These are phyloP conservation scores for Lithophane socia DNA, from an alignment of 2,888 invertebrate genomes.

Conservation along the genomic window DNA sequence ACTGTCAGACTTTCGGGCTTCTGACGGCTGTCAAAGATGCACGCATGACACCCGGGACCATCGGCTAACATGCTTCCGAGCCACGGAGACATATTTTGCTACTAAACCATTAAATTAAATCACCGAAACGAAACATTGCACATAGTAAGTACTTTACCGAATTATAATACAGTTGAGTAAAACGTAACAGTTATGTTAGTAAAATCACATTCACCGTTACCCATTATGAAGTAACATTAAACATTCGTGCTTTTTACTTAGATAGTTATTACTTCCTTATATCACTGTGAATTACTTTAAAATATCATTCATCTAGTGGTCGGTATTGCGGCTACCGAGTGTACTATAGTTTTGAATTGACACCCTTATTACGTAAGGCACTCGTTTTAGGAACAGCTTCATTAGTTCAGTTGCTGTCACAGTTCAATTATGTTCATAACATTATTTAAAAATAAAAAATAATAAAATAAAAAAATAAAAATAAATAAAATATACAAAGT, in stretches of 20 bases:
- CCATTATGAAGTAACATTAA: conserved; percentile 53
- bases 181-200: conserved; percentile 58
- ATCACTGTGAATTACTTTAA: conserved; percentile 20
- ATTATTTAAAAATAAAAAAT: too few species aligned
- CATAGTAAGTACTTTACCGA: conserved; percentile 24
- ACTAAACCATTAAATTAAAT: conserved; percentile 30
- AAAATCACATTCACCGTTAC: conserved; percentile 52
- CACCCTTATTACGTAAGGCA: conserved; percentile 10
- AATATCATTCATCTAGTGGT: conserved; percentile 23
- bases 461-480: too few species aligned
- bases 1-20: too few species aligned
- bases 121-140: conserved; percentile 54
- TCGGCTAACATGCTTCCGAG: too few species aligned
- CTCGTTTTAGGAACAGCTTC: neutral
- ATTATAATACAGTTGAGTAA: conserved; percentile 50
- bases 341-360: conserved; percentile 4
- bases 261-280: conserved; percentile 59
- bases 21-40: too few species aligned
- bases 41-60: too few species aligned
- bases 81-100: neutral
- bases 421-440: conserved; percentile 2
- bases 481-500: too few species aligned
- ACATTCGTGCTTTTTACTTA: conserved; percentile 41
- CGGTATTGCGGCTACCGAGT: conserved; percentile 2
- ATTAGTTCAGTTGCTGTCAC: conserved; percentile 12